Conservation (phyloP, 1,140 invertebrate genomes). For the Pantala flavescens region DNA sequence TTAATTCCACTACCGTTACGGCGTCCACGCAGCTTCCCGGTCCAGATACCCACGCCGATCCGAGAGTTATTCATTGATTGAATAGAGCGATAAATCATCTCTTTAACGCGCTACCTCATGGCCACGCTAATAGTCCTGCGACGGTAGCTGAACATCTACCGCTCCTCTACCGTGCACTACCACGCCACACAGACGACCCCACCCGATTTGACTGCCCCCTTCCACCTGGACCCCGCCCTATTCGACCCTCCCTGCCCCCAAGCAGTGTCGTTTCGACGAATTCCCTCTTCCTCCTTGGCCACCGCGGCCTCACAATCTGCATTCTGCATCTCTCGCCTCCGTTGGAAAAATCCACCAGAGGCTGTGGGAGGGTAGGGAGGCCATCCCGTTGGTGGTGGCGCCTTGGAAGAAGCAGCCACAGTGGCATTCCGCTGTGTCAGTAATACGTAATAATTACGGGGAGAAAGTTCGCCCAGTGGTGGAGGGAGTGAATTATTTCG, state of each 20-base stretch:
- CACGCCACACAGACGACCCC: background rate
- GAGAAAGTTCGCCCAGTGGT: background rate
- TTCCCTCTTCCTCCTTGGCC: background rate
- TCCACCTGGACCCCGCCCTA: background rate
- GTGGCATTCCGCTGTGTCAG: background rate
- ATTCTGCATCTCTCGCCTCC: background rate
- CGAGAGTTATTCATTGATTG: background rate
- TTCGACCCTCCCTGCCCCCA: background rate
- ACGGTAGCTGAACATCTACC: background rate
- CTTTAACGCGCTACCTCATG: background rate
- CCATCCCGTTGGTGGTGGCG: background rate
- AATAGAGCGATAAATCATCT: slow-evolving; percentile 1
- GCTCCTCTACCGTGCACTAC: too few relatives aligned
- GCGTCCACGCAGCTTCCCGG: too few relatives aligned
- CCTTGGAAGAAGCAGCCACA: background rate
- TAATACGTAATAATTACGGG: slow-evolving; percentile 10
- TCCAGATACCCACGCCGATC: too few relatives aligned
- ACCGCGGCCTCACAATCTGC: background rate
- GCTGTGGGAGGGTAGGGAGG: background rate
- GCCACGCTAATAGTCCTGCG: background rate
- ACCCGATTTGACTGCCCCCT: background rate
- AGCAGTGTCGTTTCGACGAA: background rate
- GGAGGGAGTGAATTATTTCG: background rate
- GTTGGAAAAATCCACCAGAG: background rate
- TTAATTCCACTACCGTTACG: too few relatives aligned